These are phyloP conservation scores for Zophobas atratus DNA, from an alignment of 1,140 invertebrate species.

Conservation along the genomic window DNA sequence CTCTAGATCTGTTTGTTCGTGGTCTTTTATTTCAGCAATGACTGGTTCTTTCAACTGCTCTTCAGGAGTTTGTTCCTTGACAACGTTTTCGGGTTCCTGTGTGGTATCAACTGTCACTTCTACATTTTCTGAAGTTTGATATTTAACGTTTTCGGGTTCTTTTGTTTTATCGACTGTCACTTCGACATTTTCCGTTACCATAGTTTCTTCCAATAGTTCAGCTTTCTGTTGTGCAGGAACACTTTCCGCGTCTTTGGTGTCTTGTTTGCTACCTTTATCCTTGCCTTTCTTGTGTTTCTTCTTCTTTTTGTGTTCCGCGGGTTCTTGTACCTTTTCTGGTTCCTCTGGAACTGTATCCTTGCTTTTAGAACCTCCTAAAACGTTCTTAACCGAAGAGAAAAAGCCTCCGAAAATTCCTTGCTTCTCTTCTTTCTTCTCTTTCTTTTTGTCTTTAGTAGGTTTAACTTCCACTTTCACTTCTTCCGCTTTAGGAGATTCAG, in stretches of 20 bases:
- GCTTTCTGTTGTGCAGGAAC: too few relatives aligned
- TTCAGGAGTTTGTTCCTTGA: too few relatives aligned
- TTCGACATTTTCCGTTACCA: too few relatives aligned
- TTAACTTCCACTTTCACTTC: constrained; percentile 48
- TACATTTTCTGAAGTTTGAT: too few relatives aligned
- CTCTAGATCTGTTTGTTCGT: too few relatives aligned
- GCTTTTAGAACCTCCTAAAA: constrained; percentile 52
- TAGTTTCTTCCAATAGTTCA: too few relatives aligned
- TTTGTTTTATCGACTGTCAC: too few relatives aligned
- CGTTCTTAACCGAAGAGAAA: constrained; percentile 62
- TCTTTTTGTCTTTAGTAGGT: constrained; percentile 52
- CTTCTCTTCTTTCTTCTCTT: constrained; percentile 55
- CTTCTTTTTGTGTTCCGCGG: constrained; percentile 33
- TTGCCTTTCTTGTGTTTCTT: constrained; percentile 49
- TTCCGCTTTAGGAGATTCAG: constrained; percentile 38
- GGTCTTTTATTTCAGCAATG: too few relatives aligned
- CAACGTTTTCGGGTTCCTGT: too few relatives aligned
- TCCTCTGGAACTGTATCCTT: constrained; percentile 47
- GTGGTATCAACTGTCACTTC: too few relatives aligned
- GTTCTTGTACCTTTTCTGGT: constrained; percentile 13
- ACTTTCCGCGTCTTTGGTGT: background rate
- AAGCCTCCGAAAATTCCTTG: constrained; percentile 54
- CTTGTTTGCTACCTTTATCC: constrained; percentile 17
- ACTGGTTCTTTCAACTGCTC: too few relatives aligned
- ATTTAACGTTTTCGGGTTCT: too few relatives aligned